These are phyloP conservation scores for Drosophila leonis DNA, from an alignment of 2,888 invertebrate species.

Conservation along the genomic window DNA sequence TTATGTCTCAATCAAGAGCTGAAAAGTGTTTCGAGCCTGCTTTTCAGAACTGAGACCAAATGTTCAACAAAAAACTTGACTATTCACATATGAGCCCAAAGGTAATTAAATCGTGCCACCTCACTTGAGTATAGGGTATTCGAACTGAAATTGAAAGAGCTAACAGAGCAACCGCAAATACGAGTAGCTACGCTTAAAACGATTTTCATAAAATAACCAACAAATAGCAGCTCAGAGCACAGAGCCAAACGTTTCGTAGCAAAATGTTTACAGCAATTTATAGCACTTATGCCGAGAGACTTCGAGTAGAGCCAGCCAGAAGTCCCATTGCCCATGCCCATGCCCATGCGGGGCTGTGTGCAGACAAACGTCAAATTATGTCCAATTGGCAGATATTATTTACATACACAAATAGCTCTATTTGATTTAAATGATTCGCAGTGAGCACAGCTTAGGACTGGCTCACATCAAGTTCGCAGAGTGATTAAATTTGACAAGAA, in stretches of 20 bases:
- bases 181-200: constrained; percentile 19
- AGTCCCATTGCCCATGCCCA: neutral
- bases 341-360: neutral
- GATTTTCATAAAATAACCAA: constrained; percentile 40
- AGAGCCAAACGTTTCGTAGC: constrained; percentile 27
- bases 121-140: constrained; percentile 14
- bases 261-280: constrained; percentile 53
- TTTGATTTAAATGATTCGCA: constrained; percentile 1
- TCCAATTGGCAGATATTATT: constrained; percentile 20
- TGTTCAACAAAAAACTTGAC: neutral
- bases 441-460: neutral
- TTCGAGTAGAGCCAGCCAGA: neutral
- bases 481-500: neutral
- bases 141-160: constrained; percentile 1
- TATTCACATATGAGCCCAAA: no score
- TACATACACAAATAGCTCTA: neutral
- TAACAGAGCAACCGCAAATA: constrained; percentile 30
- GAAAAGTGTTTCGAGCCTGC: neutral
- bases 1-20: neutral
- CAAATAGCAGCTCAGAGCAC: constrained; percentile 15
- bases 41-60: neutral
- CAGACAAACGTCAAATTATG: constrained; percentile 8
- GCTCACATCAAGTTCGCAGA: neutral
- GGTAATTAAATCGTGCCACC: neutral
- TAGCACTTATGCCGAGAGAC: constrained; percentile 22